These are phyloP conservation scores for Tragelaphus scriptus DNA, from an alignment of 2,113 vertebrate genomes.

Conservation along the genomic window DNA sequence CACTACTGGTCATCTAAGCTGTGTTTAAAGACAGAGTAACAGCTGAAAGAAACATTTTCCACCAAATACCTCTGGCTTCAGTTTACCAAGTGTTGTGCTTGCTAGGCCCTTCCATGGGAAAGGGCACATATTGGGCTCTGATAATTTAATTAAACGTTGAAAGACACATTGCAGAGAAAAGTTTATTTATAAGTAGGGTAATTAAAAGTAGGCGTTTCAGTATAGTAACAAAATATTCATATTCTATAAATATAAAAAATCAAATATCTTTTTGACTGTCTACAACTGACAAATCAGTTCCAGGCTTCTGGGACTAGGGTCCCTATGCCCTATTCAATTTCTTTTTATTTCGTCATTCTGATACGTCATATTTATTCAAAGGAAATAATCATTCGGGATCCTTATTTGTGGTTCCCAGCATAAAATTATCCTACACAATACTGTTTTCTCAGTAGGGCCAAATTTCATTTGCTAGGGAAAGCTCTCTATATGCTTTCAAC, in stretches of 20 bases:
- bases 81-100: not conserved
- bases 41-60: not conserved
- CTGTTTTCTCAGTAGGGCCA: not conserved
- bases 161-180: constrained; percentile 3
- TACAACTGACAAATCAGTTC: not conserved
- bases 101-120: not conserved
- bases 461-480: not conserved
- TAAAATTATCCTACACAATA: not conserved
- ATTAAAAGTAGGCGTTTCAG: not conserved
- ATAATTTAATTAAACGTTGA: not conserved
- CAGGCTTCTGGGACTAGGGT: not conserved
- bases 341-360: not conserved
- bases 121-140: not conserved
- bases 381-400: not conserved
- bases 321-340: not conserved
- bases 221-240: not conserved
- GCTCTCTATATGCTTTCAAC: not conserved
- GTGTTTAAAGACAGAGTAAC: not conserved
- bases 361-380: not conserved
- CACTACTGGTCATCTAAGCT: not conserved
- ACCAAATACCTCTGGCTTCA: not conserved
- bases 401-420: not conserved
- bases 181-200: not conserved
- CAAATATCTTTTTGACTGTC: not conserved
- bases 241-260: not conserved